Evolutionary conservation across 2,888 invertebrate species (phyloP), one percentile per base, ranked within the genome.

Genomic region (Machimus rusticus): DNA sequence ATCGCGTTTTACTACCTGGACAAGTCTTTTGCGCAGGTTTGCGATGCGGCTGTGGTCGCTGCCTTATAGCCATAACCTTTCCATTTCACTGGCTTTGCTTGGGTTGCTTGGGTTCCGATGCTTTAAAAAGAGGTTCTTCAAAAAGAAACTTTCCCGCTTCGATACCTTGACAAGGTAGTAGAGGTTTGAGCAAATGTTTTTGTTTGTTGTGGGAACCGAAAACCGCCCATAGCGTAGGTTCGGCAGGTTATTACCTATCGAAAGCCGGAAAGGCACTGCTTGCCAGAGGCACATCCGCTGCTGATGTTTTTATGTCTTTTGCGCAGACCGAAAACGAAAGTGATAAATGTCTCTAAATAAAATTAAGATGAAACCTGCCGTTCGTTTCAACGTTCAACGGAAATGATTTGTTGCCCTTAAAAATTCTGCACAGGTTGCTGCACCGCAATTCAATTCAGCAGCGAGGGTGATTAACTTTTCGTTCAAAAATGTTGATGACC

Each of bases 401-500:
- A 66, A 66, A 66, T 28, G 66, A 23, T 66, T 66, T 28, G 66
- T 23, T 19, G 66, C 66, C 66, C 66, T 66, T 23, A 66, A 66
- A 66, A 66, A 23, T 23, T 8, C 23, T 23, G 4, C 28, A 28
- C 23, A 66, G 23, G 28, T 23, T 28, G 8, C 66, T 23, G 43
- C 28, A 12, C 28, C 28, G 66, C 12, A 28, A 66, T 66, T 9
- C 43, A 46, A 46, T 46, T 14, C 4, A 46, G 28, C 28, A 66
- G 28, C 28, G 28, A 12, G 14, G 23, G 79, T 55, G 46, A 34
- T 79, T 79, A 79, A 79, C 51, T 79, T 79, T 46, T 79, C 79
- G 51, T 79, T 51, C n/a, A 51, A 34, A 28, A 39, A 34, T 79
- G 79, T 79, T 51, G 55, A 28, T 79, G 79, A 79, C 79, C 79